Base-by-base conservation (phyloP, 2,888 invertebrate species). In the Mycalesis mineus region DNA sequence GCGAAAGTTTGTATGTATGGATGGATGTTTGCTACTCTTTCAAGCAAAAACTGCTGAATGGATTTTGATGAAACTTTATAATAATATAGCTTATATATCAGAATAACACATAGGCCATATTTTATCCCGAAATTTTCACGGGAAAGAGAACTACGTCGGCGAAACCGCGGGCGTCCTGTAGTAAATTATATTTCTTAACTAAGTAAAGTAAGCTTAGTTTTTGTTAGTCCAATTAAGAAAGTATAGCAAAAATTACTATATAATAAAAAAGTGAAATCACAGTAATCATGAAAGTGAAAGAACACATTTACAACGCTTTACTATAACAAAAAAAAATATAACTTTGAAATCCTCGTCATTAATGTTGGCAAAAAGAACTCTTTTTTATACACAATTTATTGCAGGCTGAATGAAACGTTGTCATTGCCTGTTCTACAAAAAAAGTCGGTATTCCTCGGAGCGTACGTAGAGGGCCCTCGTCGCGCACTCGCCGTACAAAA, bases 401-500 rank as follows among this genome's bases (percentile, higher is more conserved):
- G 44, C 53, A 44, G 53, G 17, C 44, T 45, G 53, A 53, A 53
- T 36, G 53, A 28, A 53, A 45, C 53, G 45, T 44, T 53, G 53
- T 36, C 53, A 53, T 45, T 28, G 44, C 28, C 53, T 36, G 53
- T 53, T 53, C 37, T 45, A 42, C 33, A 33, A 53, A 53, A 52
- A 53, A 53, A 45, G 44, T 50, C 61, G 54, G 64, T 61, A 65
- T 69, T 68, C 70, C 74, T 74, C 70, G 71, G 77, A 77, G 78
- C 77, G 74, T 75, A 68, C 69, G 67, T 66, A 63, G 65, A 77
- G 78, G 60, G 70, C 69, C 58, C 78, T 77, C 56, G 69, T 65
- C 63, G 65, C 64, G 65, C 77, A 68, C 79, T 78, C 70, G 64
- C 69, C 65, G 63, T 68, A 77, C 77, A 79, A 79, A 77, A 70